Percentiles rank a stretch among this genome's conserved stretches.
These are phyloP conservation scores for Drosophila algonquin DNA, from an alignment of 2,888 invertebrate genomes.

Conservation along the genomic window DNA sequence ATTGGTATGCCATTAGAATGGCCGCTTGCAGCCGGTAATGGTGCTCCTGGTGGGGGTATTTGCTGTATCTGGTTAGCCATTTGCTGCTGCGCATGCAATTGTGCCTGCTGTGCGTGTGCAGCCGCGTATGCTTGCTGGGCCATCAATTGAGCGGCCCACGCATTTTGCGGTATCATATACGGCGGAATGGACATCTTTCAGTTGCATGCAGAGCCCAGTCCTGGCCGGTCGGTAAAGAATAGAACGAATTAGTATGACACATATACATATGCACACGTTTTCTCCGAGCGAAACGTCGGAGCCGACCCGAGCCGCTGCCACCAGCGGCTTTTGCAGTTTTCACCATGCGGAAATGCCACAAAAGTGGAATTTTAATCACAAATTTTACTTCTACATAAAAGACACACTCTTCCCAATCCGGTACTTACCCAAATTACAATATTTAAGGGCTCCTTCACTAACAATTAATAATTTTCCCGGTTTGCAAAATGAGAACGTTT, in stretches of 20 bases:
- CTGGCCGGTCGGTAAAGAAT: constrained; percentile 10
- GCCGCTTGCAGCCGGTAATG: constrained; percentile 84
- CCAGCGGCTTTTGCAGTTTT: constrained; percentile 59
- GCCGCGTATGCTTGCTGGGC: constrained; percentile 92
- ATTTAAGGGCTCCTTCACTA: constrained; percentile 41
- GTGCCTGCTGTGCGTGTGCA: constrained; percentile 85
- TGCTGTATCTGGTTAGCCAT: constrained; percentile 84
- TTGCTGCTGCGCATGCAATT: constrained; percentile 87
- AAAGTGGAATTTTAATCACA: background rate
- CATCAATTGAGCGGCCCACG: constrained; percentile 95
- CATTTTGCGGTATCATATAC: constrained; percentile 85
- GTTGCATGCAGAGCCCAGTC: constrained; percentile 8
- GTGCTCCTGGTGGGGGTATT: constrained; percentile 84
- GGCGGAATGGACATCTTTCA: constrained; percentile 83
- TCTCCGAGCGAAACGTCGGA: constrained; percentile 23
- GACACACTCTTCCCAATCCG: background rate
- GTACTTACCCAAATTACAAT: constrained; percentile 50
- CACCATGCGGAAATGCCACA: constrained; percentile 25
- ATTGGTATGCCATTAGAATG: constrained; percentile 60
- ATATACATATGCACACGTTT: constrained; percentile 41
- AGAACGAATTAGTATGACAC: constrained; percentile 26
- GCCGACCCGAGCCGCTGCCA: constrained; percentile 32
- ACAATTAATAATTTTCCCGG: constrained; percentile 57
- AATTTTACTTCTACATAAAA: background rate
- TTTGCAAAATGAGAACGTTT: constrained; percentile 60